Percentiles rank a stretch among this genome's conserved stretches.
Evolutionary conservation across 53 echinoderm and acorn worm genomes (phyloP).

Genomic region (Astropecten irregularis): DNA sequence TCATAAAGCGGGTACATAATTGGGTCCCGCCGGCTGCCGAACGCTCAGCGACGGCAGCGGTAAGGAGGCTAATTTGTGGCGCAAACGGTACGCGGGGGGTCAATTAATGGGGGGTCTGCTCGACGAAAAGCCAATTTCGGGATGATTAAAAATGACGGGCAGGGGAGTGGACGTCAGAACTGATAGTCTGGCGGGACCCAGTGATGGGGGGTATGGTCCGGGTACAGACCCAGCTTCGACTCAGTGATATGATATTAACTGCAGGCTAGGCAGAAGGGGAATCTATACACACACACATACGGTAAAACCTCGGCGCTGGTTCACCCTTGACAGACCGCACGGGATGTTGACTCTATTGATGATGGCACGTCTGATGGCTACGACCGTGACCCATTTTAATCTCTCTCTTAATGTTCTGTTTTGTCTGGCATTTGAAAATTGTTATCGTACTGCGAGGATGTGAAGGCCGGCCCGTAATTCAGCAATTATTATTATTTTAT

Average conservation of each 20-base stretch:
- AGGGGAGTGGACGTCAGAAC: no score
- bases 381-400: slow-evolving; percentile 41
- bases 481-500: neutral
- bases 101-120: slow-evolving; percentile 24
- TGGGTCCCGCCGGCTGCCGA: slow-evolving; percentile 34
- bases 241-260: no score
- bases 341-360: slow-evolving; percentile 34
- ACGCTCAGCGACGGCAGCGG: slow-evolving; percentile 11
- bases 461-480: neutral
- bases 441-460: neutral
- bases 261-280: no score
- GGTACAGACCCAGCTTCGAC: neutral
- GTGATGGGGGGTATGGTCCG: neutral
- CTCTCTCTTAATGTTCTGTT: neutral
- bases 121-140: slow-evolving; percentile 40
- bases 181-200: slow-evolving; percentile 15
- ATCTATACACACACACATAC: no score
- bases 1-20: slow-evolving; percentile 31
- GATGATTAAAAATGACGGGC: slow-evolving; percentile 41
- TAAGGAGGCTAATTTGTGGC: slow-evolving; percentile 50
- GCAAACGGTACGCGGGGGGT: slow-evolving; percentile 57
- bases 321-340: no score
- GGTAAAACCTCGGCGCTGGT: no score
- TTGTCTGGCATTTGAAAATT: slow-evolving; percentile 1
- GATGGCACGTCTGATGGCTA: slow-evolving; percentile 24